These are phyloP conservation scores for Lasaia peninsularis DNA, from an alignment of 1,140 invertebrate genomes.

Conservation along the genomic window DNA sequence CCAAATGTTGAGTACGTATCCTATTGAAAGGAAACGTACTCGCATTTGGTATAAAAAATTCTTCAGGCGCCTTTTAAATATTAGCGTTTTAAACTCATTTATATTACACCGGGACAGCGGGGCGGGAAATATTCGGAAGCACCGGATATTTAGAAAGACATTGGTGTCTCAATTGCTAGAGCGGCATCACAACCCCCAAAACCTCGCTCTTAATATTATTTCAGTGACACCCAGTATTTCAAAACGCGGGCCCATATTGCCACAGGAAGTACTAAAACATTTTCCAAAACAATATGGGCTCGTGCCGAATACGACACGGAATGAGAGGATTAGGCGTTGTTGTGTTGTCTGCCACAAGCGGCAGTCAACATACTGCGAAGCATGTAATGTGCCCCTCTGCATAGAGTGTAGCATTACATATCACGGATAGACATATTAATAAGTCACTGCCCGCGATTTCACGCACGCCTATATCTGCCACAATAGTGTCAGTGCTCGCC, in stretches of 20 bases:
- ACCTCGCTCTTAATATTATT: not conserved
- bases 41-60: conserved; percentile 20
- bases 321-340: not conserved
- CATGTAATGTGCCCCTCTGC: not conserved
- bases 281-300: not conserved
- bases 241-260: too few relatives aligned
- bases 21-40: conserved; percentile 17
- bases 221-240: not conserved
- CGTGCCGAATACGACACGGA: not conserved
- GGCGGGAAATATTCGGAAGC: not conserved
- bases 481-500: too few relatives aligned
- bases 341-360: conserved; percentile 10
- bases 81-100: conserved; percentile 17
- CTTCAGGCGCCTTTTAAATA: conserved; percentile 11
- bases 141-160: not conserved
- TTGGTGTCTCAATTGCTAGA: not conserved
- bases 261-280: not conserved
- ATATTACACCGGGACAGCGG: not conserved
- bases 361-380: not conserved
- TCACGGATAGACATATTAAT: too few relatives aligned
- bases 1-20: conserved; percentile 19
- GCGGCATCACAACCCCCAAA: too few relatives aligned
- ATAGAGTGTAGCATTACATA: too few relatives aligned
- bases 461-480: too few relatives aligned
- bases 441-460: too few relatives aligned